Conservation (phyloP, 2,797 vertebrate species). For the Gymnothorax reevesii region DNA sequence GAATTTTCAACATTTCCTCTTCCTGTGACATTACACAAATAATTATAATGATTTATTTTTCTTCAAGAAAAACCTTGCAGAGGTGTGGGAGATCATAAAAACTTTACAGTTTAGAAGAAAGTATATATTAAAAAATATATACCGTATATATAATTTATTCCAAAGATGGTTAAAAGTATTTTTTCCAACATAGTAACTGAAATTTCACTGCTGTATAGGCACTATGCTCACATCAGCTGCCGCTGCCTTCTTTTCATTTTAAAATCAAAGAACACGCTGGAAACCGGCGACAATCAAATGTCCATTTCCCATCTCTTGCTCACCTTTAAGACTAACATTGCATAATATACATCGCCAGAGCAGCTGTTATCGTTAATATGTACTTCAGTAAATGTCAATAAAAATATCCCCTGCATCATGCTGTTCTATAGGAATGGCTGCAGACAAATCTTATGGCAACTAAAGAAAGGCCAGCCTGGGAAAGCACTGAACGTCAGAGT, state of each 20-base stretch:
- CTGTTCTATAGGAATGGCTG: background rate
- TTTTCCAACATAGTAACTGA: conserved; percentile 69
- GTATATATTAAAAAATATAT: too few species aligned
- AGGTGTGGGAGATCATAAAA: too few species aligned
- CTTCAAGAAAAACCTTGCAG: too few species aligned
- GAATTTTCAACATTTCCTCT: conserved; percentile 67
- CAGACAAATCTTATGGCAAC: background rate
- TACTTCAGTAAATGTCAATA: background rate
- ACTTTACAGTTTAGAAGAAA: too few species aligned
- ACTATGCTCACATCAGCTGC: background rate
- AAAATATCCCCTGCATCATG: background rate
- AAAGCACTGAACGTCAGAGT: conserved; percentile 14
- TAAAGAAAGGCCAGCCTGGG: conserved; percentile 9
- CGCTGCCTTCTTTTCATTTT: background rate
- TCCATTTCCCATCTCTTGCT: background rate
- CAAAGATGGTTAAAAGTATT: conserved; percentile 45
- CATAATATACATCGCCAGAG: background rate
- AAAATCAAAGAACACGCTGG: background rate
- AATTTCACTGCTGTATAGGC: conserved; percentile 48
- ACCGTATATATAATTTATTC: too few species aligned
- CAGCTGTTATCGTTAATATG: background rate
- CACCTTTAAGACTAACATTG: background rate
- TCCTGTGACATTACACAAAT: conserved; percentile 53
- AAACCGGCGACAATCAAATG: background rate
- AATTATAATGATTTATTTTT: too few species aligned